phyloP scores from a whole-genome alignment of 2,888 invertebrate genomes.

The Gryllus longicercus region DNA sequence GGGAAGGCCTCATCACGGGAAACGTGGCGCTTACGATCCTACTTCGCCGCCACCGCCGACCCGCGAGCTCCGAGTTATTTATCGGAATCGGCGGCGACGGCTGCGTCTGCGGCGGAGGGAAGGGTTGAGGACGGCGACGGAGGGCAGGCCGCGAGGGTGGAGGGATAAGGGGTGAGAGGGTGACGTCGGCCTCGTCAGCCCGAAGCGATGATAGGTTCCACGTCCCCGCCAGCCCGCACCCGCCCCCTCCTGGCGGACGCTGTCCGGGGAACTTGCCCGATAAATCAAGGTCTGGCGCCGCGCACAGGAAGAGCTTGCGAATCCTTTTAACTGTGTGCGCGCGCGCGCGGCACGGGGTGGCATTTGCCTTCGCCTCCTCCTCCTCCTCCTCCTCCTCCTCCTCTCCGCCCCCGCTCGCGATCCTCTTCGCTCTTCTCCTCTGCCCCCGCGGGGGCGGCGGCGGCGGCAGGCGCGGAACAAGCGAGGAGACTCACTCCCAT shows the following conservation, averaged over 20 bases:
- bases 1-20: no score
- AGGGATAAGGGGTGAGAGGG: neutral
- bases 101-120: no score
- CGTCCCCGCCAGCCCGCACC: neutral
- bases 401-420: neutral
- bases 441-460: no score
- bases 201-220: neutral
- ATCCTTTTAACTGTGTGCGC: neutral
- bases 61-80: no score
- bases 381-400: neutral
- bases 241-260: no score
- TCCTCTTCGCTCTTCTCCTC: neutral
- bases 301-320: neutral
- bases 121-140: no score
- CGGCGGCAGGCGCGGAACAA: neutral
- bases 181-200: neutral
- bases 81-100: no score
- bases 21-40: no score
- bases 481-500: conserved; percentile 30
- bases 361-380: neutral
- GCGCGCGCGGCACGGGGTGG: neutral
- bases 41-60: no score
- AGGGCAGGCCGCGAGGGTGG: no score
- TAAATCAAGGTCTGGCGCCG: conserved; percentile 2
- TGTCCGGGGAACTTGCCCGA: neutral